Base-by-base conservation (phyloP, 2,888 invertebrate species). In the Crocallis elinguaria region DNA sequence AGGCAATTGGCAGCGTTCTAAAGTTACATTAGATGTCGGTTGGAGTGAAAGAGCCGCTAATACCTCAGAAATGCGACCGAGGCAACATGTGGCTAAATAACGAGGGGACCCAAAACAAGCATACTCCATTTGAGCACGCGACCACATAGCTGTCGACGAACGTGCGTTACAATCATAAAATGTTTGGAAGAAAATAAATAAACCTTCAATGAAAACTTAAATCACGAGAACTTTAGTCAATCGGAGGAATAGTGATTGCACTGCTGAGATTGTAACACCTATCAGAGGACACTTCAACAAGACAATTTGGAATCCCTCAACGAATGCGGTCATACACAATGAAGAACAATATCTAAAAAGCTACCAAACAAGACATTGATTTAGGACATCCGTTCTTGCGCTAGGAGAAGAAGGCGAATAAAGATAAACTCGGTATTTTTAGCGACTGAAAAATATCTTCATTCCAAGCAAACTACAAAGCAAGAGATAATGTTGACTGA, bases 121-220 rank as follows among this genome's bases (percentile, higher is more conserved):
- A 52, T 51, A 61, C 60, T 58, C 64, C 54, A 56, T 57, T 39
- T 51, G 66, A 66, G 72, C 74, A 74, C 72, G 74, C 73, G 72
- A 70, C 68, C 57, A 60, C 50, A 58, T 44, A 42, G 52, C 60
- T 51, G 49, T 54, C 59, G 45, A 54, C 50, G 54, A 57, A 50
- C 49, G 49, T 54, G 48, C 52, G 37, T 30, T 36, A 54, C 21
- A 52, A 44, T 23, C 4, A 23, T 23, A 23, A 3, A 1, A 8
- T 1, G 8, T 62, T n/a, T n/a, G n/a, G n/a, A n/a, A n/a, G n/a
- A n/a, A n/a, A n/a, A n/a, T n/a, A n/a, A n/a, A n/a, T n/a, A n/a
- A n/a, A 19, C 11, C 27, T 53, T 44, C 30, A 37, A 51, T 29
- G 43, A 33, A 21, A 51, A 41, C 32, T n/a, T n/a, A n/a, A n/a